These are phyloP conservation scores for Saccostrea cuccullata DNA, from an alignment of 1,140 invertebrate species.

Conservation along the genomic window DNA sequence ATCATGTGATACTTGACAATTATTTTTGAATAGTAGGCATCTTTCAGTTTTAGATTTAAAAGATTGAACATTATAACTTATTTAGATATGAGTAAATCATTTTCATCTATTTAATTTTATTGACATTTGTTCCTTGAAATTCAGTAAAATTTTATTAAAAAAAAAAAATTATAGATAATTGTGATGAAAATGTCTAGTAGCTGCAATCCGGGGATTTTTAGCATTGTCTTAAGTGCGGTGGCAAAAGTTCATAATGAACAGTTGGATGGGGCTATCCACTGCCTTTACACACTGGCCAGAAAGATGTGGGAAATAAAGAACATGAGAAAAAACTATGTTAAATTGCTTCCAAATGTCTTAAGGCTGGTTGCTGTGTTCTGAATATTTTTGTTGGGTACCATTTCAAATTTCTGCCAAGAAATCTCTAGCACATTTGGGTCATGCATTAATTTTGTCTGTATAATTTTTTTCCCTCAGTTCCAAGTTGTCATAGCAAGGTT, in stretches of 20 bases:
- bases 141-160: no score
- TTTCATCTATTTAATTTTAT: background rate
- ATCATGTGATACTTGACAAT: background rate
- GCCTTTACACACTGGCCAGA: background rate
- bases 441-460: slow-evolving; percentile 9
- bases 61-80: background rate
- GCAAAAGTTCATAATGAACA: background rate
- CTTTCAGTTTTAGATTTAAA: background rate
- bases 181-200: background rate
- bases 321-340: slow-evolving; percentile 29
- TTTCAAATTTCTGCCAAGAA: slow-evolving; percentile 33
- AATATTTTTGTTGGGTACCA: slow-evolving; percentile 36
- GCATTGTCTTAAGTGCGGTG: background rate
- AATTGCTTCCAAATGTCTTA: slow-evolving; percentile 31
- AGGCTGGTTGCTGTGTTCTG: background rate
- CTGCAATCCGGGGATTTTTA: background rate
- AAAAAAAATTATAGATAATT: background rate
- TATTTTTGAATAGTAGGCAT: background rate
- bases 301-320: background rate
- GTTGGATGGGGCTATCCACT: background rate
- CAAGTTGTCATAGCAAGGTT: background rate
- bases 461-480: background rate
- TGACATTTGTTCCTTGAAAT: background rate
- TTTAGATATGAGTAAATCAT: background rate
- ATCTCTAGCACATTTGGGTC: background rate